phyloP scores from a whole-genome alignment of 2,888 invertebrate genomes.

The Meganola albula region DNA sequence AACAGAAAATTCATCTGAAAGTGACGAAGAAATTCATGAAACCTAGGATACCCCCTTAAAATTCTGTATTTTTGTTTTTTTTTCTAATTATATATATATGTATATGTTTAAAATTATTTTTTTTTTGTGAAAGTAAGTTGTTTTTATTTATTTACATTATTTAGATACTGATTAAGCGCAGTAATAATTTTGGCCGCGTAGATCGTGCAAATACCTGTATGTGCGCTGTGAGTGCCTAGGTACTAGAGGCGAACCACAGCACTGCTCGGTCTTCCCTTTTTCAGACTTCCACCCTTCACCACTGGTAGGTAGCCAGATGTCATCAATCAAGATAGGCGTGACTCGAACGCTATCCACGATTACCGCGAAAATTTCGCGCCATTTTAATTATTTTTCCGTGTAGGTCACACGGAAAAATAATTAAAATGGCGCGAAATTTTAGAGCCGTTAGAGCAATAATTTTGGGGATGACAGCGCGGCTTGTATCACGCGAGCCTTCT shows the following conservation, averaged over 20 bases:
- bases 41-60: neutral
- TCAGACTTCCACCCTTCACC: no score
- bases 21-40: slow-evolving; percentile 3
- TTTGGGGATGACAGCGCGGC: slow-evolving; percentile 17
- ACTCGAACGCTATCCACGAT: no score
- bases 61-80: neutral
- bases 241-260: no score
- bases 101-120: neutral
- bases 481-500: slow-evolving; percentile 23
- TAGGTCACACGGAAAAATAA: no score
- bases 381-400: no score
- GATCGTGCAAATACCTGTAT: slow-evolving; percentile 1
- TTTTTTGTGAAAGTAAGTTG: neutral
- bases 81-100: neutral
- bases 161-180: neutral
- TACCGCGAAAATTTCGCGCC: slow-evolving; percentile 15
- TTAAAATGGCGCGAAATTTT: slow-evolving; percentile 17
- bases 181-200: slow-evolving; percentile 3
- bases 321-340: no score
- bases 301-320: no score
- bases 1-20: slow-evolving; percentile 7
- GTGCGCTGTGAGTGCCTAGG: no score
- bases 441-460: slow-evolving; percentile 18
- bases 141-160: neutral
- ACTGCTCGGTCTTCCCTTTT: no score